Evolutionary conservation across 2,113 vertebrate genomes (phyloP).

Genomic region (Ascaphus truei): DNA sequence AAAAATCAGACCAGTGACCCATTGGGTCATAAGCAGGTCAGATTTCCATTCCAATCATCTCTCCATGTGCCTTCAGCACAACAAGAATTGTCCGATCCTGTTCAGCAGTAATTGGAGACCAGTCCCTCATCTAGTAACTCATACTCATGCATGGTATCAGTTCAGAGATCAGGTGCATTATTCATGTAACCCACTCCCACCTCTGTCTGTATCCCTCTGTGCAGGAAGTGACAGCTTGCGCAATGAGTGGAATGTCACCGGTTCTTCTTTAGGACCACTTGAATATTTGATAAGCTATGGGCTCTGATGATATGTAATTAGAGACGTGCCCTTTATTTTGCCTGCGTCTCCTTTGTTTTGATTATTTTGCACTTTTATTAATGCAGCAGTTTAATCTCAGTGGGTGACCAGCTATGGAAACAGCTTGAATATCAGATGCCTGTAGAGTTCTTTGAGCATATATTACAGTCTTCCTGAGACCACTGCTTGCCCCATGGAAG

Average conservation of each 20-base stretch:
- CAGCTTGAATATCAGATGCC: constrained; percentile 1
- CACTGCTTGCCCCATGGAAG: neutral
- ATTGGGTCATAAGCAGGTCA: constrained; percentile 12
- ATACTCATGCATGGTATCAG: constrained; percentile 5
- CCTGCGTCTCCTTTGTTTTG: constrained; percentile 21
- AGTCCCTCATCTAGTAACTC: constrained; percentile 33
- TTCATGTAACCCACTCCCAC: constrained; percentile 40
- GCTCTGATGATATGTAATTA: constrained; percentile 38
- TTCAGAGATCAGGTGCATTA: constrained; percentile 27
- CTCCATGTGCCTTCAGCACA: neutral
- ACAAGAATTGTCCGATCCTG: neutral
- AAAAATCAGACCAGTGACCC: too few species aligned
- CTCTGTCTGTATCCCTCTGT: neutral
- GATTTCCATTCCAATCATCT: neutral
- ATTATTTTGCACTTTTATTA: constrained; percentile 27
- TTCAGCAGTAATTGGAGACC: constrained; percentile 28
- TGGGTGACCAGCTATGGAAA: constrained; percentile 14
- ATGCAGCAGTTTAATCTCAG: constrained; percentile 43
- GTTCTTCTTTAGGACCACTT: constrained; percentile 48
- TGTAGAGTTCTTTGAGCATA: neutral
- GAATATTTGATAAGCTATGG: constrained; percentile 51
- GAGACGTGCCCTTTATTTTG: constrained; percentile 40
- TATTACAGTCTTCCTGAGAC: neutral
- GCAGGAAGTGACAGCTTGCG: constrained; percentile 16
- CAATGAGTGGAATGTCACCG: constrained; percentile 42